phyloP scores from a whole-genome alignment of 2,888 invertebrate genomes.

The Eristalis tenax region DNA sequence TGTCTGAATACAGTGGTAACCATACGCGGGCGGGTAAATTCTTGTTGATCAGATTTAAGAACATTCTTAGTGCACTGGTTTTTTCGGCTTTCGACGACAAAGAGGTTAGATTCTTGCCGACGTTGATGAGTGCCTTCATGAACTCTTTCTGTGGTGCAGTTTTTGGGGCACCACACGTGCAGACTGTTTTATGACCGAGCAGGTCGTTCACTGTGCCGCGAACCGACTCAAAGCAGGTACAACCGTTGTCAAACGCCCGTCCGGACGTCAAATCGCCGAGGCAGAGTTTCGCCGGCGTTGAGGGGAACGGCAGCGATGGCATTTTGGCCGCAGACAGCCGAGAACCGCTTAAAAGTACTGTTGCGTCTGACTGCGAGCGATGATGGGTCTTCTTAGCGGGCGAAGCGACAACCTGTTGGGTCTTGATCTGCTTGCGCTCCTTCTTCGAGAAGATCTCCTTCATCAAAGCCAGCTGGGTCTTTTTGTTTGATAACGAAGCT shows the following conservation, averaged over 20 bases:
- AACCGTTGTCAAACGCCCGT: slow-evolving; percentile 97
- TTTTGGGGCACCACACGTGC: slow-evolving; percentile 90
- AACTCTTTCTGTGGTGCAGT: slow-evolving; percentile 92
- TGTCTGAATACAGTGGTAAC: slow-evolving; percentile 94
- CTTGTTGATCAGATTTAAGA: slow-evolving; percentile 95
- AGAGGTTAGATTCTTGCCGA: slow-evolving; percentile 91
- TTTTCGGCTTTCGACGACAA: slow-evolving; percentile 94
- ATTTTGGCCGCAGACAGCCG: slow-evolving; percentile 70
- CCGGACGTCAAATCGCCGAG: slow-evolving; percentile 96
- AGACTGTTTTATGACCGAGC: slow-evolving; percentile 88
- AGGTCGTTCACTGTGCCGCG: slow-evolving; percentile 87
- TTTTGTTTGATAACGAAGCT: slow-evolving; percentile 76
- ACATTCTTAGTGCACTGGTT: slow-evolving; percentile 95
- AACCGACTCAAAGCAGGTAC: slow-evolving; percentile 93
- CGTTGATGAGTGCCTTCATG: slow-evolving; percentile 92
- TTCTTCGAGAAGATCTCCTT: slow-evolving; percentile 80
- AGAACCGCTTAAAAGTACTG: slow-evolving; percentile 84
- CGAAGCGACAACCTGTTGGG: slow-evolving; percentile 75
- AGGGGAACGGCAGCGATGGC: slow-evolving; percentile 73
- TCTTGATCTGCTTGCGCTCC: slow-evolving; percentile 77
- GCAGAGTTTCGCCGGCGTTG: slow-evolving; percentile 84
- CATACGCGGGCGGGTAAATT: slow-evolving; percentile 99
- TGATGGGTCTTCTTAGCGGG: slow-evolving; percentile 89
- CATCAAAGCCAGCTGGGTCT: slow-evolving; percentile 80
- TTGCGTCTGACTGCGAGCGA: slow-evolving; percentile 90